Conservation (phyloP, 2,113 vertebrate species). For the Forbesichthys agassizii region DNA sequence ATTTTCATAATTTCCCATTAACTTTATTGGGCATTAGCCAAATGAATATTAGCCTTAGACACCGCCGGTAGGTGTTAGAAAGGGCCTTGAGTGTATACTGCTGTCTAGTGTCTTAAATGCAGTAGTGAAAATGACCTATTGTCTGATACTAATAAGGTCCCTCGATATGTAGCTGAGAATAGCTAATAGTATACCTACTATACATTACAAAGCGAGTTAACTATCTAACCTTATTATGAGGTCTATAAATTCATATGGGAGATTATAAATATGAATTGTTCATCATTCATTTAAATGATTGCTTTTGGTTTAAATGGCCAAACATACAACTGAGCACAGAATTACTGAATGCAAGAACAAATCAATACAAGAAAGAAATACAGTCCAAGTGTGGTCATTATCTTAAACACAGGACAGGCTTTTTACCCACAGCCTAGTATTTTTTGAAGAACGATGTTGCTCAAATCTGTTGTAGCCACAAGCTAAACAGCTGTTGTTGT, state of each 20-base stretch:
- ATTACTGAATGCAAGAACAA: not conserved
- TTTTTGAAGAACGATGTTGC: constrained; percentile 73
- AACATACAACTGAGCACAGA: too few species aligned
- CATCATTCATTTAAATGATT: not conserved
- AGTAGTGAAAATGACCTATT: too few species aligned
- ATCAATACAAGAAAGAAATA: constrained; percentile 1
- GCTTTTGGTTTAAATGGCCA: too few species aligned
- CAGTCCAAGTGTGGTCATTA: constrained; percentile 36
- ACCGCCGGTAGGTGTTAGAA: not conserved
- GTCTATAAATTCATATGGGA: not conserved
- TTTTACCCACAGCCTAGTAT: constrained; percentile 62
- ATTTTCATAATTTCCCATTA: too few species aligned
- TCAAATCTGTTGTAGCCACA: constrained; percentile 73
- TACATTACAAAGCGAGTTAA: too few species aligned
- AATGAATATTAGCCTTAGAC: too few species aligned
- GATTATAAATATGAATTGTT: not conserved
- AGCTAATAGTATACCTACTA: too few species aligned
- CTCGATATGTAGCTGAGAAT: too few species aligned
- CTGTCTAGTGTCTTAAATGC: too few species aligned
- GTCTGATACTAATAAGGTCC: too few species aligned
- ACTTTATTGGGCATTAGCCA: too few species aligned
- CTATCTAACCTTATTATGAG: not conserved
- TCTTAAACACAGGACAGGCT: constrained; percentile 50
- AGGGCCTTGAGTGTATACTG: not conserved
- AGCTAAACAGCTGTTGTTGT: constrained; percentile 83